phyloP scores from a whole-genome alignment of 2,113 vertebrate genomes.

The Copsychus sechellarum region DNA sequence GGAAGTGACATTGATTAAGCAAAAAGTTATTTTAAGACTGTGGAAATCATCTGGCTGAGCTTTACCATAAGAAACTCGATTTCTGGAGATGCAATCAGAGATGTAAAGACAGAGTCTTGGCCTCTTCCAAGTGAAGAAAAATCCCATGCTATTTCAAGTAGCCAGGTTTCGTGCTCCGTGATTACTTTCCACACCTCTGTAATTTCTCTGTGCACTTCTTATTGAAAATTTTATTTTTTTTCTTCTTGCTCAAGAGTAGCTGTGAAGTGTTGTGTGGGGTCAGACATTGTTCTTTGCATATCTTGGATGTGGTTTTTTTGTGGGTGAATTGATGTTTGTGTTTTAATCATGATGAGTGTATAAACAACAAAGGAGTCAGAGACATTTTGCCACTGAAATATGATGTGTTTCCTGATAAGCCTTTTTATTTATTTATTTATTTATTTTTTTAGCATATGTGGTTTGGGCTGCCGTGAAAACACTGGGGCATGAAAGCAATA shows the following conservation, averaged over 20 bases:
- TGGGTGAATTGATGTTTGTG: background rate
- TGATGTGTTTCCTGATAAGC: background rate
- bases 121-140: background rate
- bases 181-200: background rate
- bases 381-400: background rate
- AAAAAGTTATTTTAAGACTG: conserved; percentile 24
- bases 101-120: background rate
- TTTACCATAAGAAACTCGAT: background rate
- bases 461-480: background rate
- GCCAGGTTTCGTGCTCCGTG: background rate
- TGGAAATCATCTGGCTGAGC: conserved; percentile 14
- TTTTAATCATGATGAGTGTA: background rate
- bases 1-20: conserved; percentile 40
- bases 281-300: background rate
- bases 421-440: no score
- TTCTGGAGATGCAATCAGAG: conserved; percentile 26
- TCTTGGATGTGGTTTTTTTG: background rate
- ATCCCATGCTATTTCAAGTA: background rate
- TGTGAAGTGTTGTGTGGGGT: background rate
- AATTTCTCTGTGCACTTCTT: background rate
- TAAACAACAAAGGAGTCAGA: background rate
- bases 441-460: accelerated
- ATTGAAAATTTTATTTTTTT: background rate
- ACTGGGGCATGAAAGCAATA: accelerated
- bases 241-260: background rate